Base-by-base conservation (phyloP, 2,888 invertebrate species). In the Protodeltote pygarga region DNA sequence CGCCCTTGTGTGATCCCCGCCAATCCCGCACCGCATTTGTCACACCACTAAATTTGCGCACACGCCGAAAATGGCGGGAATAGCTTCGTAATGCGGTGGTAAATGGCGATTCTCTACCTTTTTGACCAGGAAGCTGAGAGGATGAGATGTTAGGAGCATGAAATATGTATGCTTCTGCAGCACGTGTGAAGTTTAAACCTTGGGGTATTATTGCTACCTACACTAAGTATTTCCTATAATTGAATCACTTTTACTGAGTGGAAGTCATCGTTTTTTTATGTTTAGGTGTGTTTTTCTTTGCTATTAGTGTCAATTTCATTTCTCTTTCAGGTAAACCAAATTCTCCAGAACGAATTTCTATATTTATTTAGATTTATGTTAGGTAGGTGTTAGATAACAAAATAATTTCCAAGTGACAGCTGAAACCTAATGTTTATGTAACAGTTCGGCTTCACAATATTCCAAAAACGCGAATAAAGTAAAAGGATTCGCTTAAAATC, bases 21-120 rank as follows among this genome's bases (percentile, higher is more conserved):
- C 61, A 54, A 65, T 68, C 62, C 55, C 46, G 33, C 23, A 16
- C 29, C 55, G 53, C 66, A 66, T 68, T 68, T 69, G 65, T 68
- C 68, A 71, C 65, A 60, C 50, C 59, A 51, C 53, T 51, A 62
- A 58, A 59, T 66, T 67, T 63, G 65, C 65, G 65, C 73, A 65
- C 61, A 52, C 64, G 58, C 58, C 38, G 53, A 50, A 34, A 55
- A 61, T 48, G 42, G 35, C 27, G 24, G 44, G 32, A 47, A 47
- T 47, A 28, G 44, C 38, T 49, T 29, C 34, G 41, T 53, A 50
- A 45, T 62, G 41, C 41, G 35, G 29, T 55, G 42, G 35, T 38
- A 58, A 52, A 39, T 48, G 44, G 41, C 19, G 29, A 31, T 46
- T 49, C 27, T 35, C 42, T 46, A 20, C 27, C 38, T 44, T 40